These are phyloP conservation scores for Brachionus plicatilis DNA, from an alignment of 1,140 invertebrate species.

Conservation along the genomic window DNA sequence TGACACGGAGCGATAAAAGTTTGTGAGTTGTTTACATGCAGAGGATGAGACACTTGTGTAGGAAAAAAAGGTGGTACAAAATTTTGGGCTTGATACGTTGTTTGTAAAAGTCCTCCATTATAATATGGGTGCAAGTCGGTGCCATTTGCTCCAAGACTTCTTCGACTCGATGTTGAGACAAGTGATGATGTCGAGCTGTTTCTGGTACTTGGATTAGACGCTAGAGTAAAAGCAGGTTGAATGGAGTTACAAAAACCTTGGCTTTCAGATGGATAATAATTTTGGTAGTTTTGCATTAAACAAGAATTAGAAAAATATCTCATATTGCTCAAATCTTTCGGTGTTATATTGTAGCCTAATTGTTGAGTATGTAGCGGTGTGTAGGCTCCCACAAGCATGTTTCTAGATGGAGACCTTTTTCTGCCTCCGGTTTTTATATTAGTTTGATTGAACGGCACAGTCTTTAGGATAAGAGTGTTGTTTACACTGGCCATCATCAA, in stretches of 20 bases:
- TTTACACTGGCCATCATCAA: conserved; percentile 70
- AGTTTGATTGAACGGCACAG: conserved; percentile 85
- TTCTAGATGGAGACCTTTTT: conserved; percentile 56
- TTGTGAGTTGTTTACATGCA: conserved; percentile 15
- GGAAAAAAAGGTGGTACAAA: background rate
- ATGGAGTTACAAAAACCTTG: background rate
- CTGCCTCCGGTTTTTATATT: conserved; percentile 77
- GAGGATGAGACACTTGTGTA: background rate
- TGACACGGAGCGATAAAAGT: background rate
- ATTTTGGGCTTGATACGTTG: background rate
- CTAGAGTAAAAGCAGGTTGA: background rate
- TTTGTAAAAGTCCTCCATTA: background rate
- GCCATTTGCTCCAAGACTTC: background rate
- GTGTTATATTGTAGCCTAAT: background rate
- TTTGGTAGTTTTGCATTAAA: background rate
- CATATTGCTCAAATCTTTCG: background rate
- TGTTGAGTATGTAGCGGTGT: background rate
- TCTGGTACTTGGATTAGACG: background rate
- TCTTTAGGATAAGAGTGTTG: conserved; percentile 78
- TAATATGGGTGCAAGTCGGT: background rate
- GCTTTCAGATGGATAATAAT: background rate
- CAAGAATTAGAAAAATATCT: background rate
- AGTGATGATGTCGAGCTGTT: background rate
- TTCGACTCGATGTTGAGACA: background rate
- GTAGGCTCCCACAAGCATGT: background rate